Conservation (phyloP, 2,797 vertebrate genomes). For the Carcharodon carcharias region DNA sequence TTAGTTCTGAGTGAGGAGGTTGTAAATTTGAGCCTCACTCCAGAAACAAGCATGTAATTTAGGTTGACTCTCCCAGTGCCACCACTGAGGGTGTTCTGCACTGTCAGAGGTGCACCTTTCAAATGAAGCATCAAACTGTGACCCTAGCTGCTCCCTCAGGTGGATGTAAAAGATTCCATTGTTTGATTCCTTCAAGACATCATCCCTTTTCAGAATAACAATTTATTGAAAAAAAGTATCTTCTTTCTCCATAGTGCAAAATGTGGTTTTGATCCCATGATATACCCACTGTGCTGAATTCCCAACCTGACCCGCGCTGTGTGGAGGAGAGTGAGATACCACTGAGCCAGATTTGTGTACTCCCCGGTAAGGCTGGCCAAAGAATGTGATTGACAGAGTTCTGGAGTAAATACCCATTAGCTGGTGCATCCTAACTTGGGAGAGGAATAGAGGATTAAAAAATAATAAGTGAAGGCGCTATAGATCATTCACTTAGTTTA, state of each 20-base stretch:
- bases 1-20: neutral
- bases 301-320: neutral
- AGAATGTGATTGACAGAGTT: neutral
- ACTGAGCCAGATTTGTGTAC: neutral
- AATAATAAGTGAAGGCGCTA: neutral
- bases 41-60: neutral
- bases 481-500: neutral
- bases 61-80: too few species aligned
- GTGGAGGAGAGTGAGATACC: neutral
- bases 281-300: neutral
- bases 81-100: too few species aligned
- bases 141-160: neutral
- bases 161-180: neutral
- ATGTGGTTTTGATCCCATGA: neutral
- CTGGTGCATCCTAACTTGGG: neutral
- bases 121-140: too few species aligned
- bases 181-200: neutral
- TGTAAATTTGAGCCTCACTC: neutral
- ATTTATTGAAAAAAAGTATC: neutral
- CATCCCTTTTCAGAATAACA: neutral
- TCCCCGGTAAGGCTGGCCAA: neutral
- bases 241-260: neutral
- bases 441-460: neutral
- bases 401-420: neutral
- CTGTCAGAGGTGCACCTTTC: too few species aligned